These are phyloP conservation scores for Antheraea mylitta DNA, from an alignment of 1,140 invertebrate species.

Conservation along the genomic window DNA sequence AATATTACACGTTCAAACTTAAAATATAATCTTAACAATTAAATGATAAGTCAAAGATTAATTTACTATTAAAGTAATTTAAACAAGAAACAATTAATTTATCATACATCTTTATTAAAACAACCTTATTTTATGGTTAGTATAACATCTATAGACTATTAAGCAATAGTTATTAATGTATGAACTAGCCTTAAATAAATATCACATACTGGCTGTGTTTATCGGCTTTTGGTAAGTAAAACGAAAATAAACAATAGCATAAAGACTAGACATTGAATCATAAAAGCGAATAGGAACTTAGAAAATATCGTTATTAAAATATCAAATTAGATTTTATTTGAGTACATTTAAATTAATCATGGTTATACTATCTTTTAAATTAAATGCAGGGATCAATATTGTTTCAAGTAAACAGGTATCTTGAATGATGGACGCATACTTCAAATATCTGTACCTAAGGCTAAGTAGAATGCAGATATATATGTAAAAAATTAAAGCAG, in stretches of 20 bases:
- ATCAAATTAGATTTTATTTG: neutral
- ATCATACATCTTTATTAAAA: constrained; percentile 52
- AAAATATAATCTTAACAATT: no score
- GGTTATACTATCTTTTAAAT: no score
- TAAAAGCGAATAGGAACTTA: neutral
- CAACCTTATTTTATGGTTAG: constrained; percentile 37
- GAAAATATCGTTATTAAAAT: neutral
- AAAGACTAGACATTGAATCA: neutral
- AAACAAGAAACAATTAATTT: constrained; percentile 29
- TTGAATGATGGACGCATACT: no score
- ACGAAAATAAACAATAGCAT: neutral
- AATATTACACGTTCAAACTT: no score
- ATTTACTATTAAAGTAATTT: neutral
- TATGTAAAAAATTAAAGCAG: no score
- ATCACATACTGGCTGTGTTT: neutral
- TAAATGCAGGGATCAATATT: no score
- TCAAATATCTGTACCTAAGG: no score
- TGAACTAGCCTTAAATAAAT: neutral
- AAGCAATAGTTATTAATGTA: neutral
- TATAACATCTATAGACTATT: constrained; percentile 5
- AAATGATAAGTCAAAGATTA: no score
- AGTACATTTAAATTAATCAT: no score
- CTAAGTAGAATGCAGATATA: no score
- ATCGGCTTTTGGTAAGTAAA: neutral
- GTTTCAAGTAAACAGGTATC: no score